A percentile compares a stretch with the other conserved stretches of the same genome.
phyloP scores from a whole-genome alignment of 2,113 vertebrate species.

The Rattus norvegicus region DNA sequence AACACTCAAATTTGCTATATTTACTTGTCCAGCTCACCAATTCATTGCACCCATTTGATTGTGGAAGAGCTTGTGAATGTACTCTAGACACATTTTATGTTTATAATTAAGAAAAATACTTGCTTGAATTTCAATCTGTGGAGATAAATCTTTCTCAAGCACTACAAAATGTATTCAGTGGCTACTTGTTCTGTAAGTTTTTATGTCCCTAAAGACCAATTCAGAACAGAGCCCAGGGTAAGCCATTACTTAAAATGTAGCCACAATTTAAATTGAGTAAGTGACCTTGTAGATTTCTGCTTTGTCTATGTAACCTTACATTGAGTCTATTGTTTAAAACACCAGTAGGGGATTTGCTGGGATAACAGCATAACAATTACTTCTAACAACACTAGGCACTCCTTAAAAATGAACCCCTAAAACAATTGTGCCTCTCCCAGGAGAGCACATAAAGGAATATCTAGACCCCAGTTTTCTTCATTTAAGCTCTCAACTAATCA shows the following conservation, averaged over 20 bases:
- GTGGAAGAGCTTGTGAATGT: slow-evolving; percentile 73
- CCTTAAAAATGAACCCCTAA: neutral
- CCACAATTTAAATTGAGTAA: slow-evolving; percentile 70
- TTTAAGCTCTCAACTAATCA: neutral
- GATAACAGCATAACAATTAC: neutral
- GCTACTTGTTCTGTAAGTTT: slow-evolving; percentile 68
- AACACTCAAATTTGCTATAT: slow-evolving; percentile 69
- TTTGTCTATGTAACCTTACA: slow-evolving; percentile 63
- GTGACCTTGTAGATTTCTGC: slow-evolving; percentile 66
- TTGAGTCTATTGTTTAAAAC: slow-evolving; percentile 53
- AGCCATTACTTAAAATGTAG: slow-evolving; percentile 72
- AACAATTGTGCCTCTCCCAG: neutral
- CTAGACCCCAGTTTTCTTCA: neutral
- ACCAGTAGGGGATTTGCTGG: neutral
- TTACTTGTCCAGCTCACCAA: slow-evolving; percentile 71
- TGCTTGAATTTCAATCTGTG: slow-evolving; percentile 66
- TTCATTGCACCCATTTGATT: slow-evolving; percentile 66
- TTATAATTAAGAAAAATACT: slow-evolving; percentile 82
- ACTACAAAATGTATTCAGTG: slow-evolving; percentile 60
- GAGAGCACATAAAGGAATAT: neutral
- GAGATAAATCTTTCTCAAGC: slow-evolving; percentile 67
- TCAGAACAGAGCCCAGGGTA: slow-evolving; percentile 71
- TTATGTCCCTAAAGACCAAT: slow-evolving; percentile 74
- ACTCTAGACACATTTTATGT: slow-evolving; percentile 76
- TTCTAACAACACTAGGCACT: neutral